phyloP scores from a whole-genome alignment of 2,113 vertebrate species.

The Mellivora capensis region DNA sequence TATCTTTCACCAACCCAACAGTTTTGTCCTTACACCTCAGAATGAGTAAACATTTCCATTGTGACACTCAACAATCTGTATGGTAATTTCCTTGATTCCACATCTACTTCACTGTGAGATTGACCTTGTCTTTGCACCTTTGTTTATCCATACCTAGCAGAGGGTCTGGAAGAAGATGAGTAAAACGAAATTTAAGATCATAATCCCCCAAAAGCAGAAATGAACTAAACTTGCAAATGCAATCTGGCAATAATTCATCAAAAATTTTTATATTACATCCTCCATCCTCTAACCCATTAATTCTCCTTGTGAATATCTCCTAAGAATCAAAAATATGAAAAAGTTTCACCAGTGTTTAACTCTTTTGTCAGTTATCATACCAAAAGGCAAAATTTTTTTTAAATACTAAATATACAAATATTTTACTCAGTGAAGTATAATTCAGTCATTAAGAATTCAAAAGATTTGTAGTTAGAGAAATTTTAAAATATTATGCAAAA shows the following conservation, averaged over 20 bases:
- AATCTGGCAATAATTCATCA: background rate
- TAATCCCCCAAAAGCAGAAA: background rate
- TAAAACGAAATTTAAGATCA: background rate
- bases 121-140: background rate
- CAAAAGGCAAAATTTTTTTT: background rate
- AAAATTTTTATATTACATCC: background rate
- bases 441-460: background rate
- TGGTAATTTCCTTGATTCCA: background rate
- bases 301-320: background rate
- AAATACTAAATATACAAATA: background rate
- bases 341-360: background rate
- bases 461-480: background rate
- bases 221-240: background rate
- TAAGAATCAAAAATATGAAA: background rate
- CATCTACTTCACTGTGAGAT: background rate
- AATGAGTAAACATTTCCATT: background rate
- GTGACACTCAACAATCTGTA: background rate
- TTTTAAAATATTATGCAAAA: slow-evolving; percentile 15
- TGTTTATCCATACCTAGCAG: background rate
- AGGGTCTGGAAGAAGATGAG: background rate
- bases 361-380: background rate
- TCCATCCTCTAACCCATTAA: background rate
- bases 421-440: background rate
- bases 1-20: background rate
- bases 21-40: background rate